These are phyloP conservation scores for Polia nebulosa DNA, from an alignment of 2,888 invertebrate species.

Conservation along the genomic window DNA sequence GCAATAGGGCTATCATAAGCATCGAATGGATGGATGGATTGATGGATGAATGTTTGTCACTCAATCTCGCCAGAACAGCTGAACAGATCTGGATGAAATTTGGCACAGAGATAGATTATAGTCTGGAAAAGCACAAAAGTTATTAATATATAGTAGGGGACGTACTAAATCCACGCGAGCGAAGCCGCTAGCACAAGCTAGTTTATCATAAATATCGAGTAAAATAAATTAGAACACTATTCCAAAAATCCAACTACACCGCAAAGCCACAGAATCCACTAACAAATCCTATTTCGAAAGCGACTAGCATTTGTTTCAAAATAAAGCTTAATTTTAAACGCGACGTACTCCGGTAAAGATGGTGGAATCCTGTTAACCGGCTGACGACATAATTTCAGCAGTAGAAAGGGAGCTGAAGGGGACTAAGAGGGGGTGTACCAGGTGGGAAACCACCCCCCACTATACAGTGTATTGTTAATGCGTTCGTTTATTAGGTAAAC, in stretches of 20 bases:
- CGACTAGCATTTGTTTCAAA: constrained; percentile 42
- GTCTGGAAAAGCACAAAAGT: too few species aligned
- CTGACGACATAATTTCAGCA: constrained; percentile 62
- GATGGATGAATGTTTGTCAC: too few species aligned
- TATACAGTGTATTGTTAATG: constrained; percentile 57
- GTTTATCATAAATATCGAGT: background rate
- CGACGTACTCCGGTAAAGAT: constrained; percentile 51
- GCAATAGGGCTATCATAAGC: too few species aligned
- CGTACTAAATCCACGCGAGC: too few species aligned
- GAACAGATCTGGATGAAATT: too few species aligned
- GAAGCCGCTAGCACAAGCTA: too few species aligned
- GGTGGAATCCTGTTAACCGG: constrained; percentile 62
- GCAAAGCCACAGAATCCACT: constrained; percentile 25
- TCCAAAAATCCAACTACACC: constrained; percentile 8
- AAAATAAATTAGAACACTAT: background rate
- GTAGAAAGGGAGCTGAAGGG: background rate
- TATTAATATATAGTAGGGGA: too few species aligned
- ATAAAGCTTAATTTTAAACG: constrained; percentile 56
- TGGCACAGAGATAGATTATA: too few species aligned
- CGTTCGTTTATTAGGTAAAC: constrained; percentile 57
- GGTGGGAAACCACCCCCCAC: constrained; percentile 28
- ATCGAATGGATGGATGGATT: too few species aligned
- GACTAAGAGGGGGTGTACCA: constrained; percentile 2
- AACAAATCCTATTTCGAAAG: constrained; percentile 41
- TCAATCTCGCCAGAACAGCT: too few species aligned